phyloP scores from a whole-genome alignment of 2,888 invertebrate genomes.

The Hyalella azteca region DNA sequence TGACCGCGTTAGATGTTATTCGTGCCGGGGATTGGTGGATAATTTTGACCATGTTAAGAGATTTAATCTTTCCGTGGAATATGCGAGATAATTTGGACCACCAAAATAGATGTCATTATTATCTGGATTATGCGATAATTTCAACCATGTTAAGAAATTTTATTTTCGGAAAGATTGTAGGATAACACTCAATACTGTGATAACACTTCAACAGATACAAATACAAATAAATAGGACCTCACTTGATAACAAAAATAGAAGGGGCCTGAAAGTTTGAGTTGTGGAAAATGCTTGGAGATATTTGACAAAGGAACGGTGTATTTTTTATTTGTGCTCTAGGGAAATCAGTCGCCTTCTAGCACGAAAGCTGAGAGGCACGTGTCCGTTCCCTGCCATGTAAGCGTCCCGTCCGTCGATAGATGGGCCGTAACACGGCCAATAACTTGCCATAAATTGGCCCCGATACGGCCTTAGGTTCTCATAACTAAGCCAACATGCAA shows the following conservation, averaged over 20 bases:
- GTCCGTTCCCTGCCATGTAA: background rate
- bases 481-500: background rate
- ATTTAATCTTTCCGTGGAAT: no score
- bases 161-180: no score
- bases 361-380: background rate
- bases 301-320: background rate
- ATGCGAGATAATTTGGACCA: no score
- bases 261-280: background rate
- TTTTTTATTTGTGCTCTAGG: background rate
- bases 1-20: no score
- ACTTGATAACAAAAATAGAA: background rate
- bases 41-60: no score
- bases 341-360: background rate
- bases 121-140: no score
- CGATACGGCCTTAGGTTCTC: background rate
- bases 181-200: no score
- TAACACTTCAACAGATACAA: no score
- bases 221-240: background rate
- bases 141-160: no score
- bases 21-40: no score
- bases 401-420: background rate
- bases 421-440: background rate
- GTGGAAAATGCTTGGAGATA: background rate
- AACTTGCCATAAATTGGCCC: background rate
- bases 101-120: no score